Base-by-base conservation (phyloP, 2,797 vertebrate species). In the Enteromius mattozi region DNA sequence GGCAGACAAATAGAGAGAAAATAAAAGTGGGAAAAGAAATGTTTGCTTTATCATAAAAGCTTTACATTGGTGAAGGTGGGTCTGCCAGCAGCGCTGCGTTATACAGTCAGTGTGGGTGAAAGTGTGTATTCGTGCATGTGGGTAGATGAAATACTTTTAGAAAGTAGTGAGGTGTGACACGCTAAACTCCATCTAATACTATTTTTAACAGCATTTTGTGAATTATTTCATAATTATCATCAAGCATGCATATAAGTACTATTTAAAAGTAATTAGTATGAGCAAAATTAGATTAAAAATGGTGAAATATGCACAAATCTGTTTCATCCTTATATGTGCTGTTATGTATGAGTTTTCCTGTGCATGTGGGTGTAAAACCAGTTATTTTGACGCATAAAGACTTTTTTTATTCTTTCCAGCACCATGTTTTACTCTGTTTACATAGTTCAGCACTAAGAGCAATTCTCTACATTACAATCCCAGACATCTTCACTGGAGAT, bases 1-100 rank as follows among this genome's bases (percentile, higher is more conserved):
- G 8, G 19, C 6, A 37, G 19, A 56, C 19, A 54, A 33, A 74
- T 19, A 27, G 30, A 85, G 72, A 51, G 40, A 17, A 84, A 82
- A 47, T 24, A n/a, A 56, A 19, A 74, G 47, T 70, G 37, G 79
- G 63, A 68, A 82, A 80, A 79, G 37, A 74, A 30, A 61, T 81
- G 63, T 91, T 91, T 88, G 91, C 37, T 78, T 59, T 14, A 71
- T 56, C 14, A 30, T 42, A 16, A 69, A 80, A 40, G 33, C 19
- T 68, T 35, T 68, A 37, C 45, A 35, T 45, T 78, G 12, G 17
- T 42, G 35, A 33, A 35, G 4, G 19, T 63, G 3, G 35, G 30
- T 19, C 59, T 24, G 51, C 51, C 24, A 51, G 51, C 79, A 59
- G 12, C 33, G 6, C 77, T 63, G 76, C n/a, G 2, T 78, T 49